Base-by-base conservation (phyloP, 2,797 vertebrate genomes). In the Gallinago stenura region DNA sequence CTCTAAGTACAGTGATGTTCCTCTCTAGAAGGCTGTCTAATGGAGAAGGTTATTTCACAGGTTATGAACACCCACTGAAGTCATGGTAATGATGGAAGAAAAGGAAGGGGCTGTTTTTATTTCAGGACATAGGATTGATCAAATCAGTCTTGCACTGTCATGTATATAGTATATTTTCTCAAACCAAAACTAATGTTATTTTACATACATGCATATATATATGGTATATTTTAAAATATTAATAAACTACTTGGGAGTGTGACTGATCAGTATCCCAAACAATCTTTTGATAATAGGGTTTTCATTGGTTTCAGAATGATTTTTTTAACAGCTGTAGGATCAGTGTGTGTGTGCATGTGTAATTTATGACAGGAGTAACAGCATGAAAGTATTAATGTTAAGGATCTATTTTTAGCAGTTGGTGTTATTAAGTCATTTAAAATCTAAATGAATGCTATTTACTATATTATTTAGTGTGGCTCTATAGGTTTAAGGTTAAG, bases 91-190 rank as follows among this genome's bases (percentile, higher is more conserved):
- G 64, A 77, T 31, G 33, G 30, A 72, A 57, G 53, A 56, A 58
- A 90, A 92, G 16, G n/a, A 91, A 91, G 15, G 16, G 26, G 60
- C 10, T 76, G 50, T 5, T 83, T 65, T 69, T 83, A 78, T 72
- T 82, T 79, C 22, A 35, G 58, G 70, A 76, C 13, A 31, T 2
- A 20, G 33, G 46, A 57, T 0, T 51, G 61, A 86, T 65, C 21
- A 50, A 65, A 15, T 53, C 56, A 57, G 6, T 41, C 69, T 57
- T 84, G 17, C 8, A 13, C 17, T 82, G 39, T 53, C 48, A 31
- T n/a, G 12, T 45, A 17, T 9, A 9, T 10, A 5, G 15, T 33
- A 37, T 51, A 26, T 64, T 91, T 93, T 70, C 31, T 78, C 45
- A 22, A 2, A 53, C 57, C 77, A 82, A 83, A 88, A 6, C 12